Evolutionary conservation across 2,888 invertebrate species (phyloP).

Genomic region (Deilephila porcellus): DNA sequence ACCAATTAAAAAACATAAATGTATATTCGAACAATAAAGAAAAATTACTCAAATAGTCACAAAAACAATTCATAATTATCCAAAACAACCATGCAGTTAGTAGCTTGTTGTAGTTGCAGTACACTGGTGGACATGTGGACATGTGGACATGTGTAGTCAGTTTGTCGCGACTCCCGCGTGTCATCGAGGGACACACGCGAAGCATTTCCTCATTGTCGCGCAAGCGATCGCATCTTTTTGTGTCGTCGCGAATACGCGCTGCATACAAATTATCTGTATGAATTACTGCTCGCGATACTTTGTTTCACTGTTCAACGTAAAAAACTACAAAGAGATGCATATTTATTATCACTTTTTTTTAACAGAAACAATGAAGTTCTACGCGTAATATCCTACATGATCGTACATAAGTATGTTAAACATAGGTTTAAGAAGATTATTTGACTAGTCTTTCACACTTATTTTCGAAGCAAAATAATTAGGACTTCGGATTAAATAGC

Average conservation of each 20-base stretch:
- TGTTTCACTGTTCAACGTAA: not conserved
- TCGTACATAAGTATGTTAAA: no score
- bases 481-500: no score
- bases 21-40: not conserved
- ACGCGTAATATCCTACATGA: no score
- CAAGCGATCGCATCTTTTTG: constrained; percentile 35
- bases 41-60: not conserved
- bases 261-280: constrained; percentile 34
- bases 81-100: not conserved
- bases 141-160: not conserved
- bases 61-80: not conserved
- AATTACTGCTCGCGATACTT: constrained; percentile 3
- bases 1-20: not conserved
- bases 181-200: constrained; percentile 32
- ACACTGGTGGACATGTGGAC: not conserved
- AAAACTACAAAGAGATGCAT: not conserved
- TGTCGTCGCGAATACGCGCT: constrained; percentile 32
- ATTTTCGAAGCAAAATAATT: no score
- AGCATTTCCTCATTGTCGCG: constrained; percentile 47
- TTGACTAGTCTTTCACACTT: no score
- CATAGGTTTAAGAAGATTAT: no score
- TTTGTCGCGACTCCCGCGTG: constrained; percentile 17
- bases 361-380: no score
- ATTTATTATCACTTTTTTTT: not conserved
- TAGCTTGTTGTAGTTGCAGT: not conserved